These are phyloP conservation scores for Platycercus adscitus DNA, from an alignment of 2,113 vertebrate species.

Conservation along the genomic window DNA sequence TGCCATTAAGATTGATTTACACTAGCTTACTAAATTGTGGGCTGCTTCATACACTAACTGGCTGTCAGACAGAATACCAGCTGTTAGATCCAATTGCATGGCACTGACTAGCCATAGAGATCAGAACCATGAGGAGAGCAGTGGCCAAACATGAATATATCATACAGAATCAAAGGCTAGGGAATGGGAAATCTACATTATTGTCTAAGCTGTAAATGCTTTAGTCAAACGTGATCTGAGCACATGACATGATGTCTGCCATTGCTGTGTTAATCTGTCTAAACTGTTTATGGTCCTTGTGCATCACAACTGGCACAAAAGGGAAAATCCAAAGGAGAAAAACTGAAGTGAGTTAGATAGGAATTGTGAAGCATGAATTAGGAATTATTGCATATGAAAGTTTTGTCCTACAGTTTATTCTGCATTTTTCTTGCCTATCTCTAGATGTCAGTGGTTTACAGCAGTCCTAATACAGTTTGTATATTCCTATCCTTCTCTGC, in stretches of 20 bases:
- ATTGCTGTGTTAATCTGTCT: not conserved
- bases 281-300: not conserved
- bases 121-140: not conserved
- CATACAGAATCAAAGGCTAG: not conserved
- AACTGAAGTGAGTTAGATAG: not conserved
- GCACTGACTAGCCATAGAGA: not conserved
- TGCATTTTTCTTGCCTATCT: slow-evolving; percentile 59
- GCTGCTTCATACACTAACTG: not conserved
- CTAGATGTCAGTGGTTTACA: slow-evolving; percentile 70
- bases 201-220: not conserved
- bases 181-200: not conserved
- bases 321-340: not conserved
- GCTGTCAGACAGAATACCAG: not conserved
- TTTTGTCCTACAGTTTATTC: not conserved
- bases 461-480: slow-evolving; percentile 8
- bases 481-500: not conserved
- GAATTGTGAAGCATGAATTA: not conserved
- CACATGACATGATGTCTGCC: not conserved
- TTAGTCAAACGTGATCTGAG: not conserved
- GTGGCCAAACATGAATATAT: not conserved
- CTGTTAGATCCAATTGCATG: not conserved
- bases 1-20: not conserved
- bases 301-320: not conserved
- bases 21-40: not conserved
- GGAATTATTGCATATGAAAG: not conserved